phyloP scores from a whole-genome alignment of 2,113 vertebrate genomes.

The Cyrtonyx montezumae region DNA sequence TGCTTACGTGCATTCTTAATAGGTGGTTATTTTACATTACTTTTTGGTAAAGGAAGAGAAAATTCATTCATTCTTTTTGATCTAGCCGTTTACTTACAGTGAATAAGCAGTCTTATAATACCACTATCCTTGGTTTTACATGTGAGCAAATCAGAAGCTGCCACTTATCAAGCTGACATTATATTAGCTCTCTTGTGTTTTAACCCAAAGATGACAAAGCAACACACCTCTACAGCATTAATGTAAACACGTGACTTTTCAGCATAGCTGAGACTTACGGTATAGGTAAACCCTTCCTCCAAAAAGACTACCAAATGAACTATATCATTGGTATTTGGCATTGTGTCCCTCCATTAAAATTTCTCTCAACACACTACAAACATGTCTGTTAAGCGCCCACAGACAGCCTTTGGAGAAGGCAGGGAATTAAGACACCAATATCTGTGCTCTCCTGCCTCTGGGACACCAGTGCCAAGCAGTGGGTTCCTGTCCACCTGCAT shows the following conservation, averaged over 20 bases:
- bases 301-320: not conserved
- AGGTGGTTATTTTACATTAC: not conserved
- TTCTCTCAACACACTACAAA: not conserved
- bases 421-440: not conserved
- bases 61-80: not conserved
- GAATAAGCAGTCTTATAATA: not conserved
- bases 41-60: not conserved
- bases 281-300: not conserved
- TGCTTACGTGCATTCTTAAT: not conserved
- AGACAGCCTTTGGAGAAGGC: not conserved
- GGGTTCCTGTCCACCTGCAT: not conserved
- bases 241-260: not conserved
- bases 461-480: rapidly evolving
- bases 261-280: not conserved
- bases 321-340: not conserved
- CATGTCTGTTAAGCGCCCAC: not conserved
- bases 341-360: not conserved
- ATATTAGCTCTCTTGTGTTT: not conserved
- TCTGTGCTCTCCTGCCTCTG: not conserved
- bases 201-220: not conserved
- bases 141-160: constrained; percentile 1
- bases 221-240: not conserved
- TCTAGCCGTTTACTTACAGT: not conserved
- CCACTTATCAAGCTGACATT: not conserved
- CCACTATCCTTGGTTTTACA: not conserved